Conservation (phyloP, 2,797 vertebrate genomes). For the Thaleichthys pacificus region DNA sequence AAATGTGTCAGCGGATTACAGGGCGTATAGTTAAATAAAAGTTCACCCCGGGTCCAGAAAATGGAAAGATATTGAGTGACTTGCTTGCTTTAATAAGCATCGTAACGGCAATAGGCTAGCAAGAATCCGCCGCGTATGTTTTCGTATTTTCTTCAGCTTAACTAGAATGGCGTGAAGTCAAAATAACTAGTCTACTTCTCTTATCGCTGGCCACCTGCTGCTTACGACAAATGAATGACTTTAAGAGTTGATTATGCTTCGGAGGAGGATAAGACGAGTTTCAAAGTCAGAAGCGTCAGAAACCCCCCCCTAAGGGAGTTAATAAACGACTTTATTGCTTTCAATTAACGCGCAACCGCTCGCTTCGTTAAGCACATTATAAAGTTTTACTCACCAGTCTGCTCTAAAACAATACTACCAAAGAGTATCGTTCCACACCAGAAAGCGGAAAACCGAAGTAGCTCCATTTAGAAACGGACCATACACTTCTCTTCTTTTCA, state of each 20-base stretch:
- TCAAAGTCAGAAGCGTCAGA: not conserved
- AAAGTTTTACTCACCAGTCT: constrained; percentile 59
- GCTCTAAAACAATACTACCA: constrained; percentile 38
- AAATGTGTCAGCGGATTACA: not conserved
- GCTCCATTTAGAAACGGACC: constrained; percentile 63
- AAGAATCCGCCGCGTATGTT: too few species aligned
- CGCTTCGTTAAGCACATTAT: not conserved
- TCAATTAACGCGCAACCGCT: not conserved
- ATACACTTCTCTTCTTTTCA: constrained; percentile 47
- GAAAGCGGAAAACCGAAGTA: constrained; percentile 64
- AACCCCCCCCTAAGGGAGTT: too few species aligned
- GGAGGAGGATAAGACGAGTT: not conserved
- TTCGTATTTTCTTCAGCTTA: too few species aligned
- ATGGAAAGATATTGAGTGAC: too few species aligned
- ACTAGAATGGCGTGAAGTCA: too few species aligned
- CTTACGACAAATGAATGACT: not conserved
- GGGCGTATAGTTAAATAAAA: not conserved
- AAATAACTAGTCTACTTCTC: too few species aligned
- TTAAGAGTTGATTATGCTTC: not conserved
- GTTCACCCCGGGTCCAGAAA: too few species aligned
- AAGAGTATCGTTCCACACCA: constrained; percentile 67
- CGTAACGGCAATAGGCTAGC: too few species aligned
- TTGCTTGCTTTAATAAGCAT: too few species aligned
- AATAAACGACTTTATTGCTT: not conserved
- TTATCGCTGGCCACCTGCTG: constrained; percentile 5